Evolutionary conservation across 92 coral and sea anemone species (phyloP), one percentile per base, ranked within the genome.

Genomic region (Galaxea fascicularis): DNA sequence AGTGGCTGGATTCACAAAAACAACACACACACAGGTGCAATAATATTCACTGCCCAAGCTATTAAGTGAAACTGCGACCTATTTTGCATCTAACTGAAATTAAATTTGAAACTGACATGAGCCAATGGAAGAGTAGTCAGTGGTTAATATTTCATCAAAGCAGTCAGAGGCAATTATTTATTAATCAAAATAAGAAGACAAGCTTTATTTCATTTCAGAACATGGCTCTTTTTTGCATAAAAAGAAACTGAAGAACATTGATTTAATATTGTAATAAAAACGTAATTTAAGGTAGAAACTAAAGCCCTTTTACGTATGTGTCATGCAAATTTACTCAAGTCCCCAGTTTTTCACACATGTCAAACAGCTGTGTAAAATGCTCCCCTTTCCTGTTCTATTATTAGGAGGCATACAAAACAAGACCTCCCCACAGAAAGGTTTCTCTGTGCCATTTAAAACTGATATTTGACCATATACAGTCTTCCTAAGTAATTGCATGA

Each of bases 51-150:
- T n/a, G 78, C 68, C 53, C 45, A 41, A 71, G 25, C 65, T 58
- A 80, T 66, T 71, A 41, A 82, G 41, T 82, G 70, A 56, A 52
- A 73, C 76, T 56, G 20, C 71, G 65, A 28, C 73, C 86, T 88
- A 66, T 56, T 82, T 85, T 86, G 85, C 93, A 91, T 86, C 86
- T 73, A 91, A 89, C 93, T 83, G 89, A 91, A 85, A 85, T 84
- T 86, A 85, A 86, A 94, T 94, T 94, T 88, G 79, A 82, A 89
- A 92, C 63, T 65, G 81, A 26, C 80, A 20, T 54, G 77, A 91
- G 80, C 98, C 98, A 94, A 94, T 94, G 66, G 77, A 60, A 89
- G 53, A 21, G 22, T 15, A 65, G 49, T 10, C 52, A 53, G 74
- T 45, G 49, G 74, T 65, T 65, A 65, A 63, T 78, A 78, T 78